Evolutionary conservation across 1,140 invertebrate genomes (phyloP).

Genomic region (Drosophila arizonae): DNA sequence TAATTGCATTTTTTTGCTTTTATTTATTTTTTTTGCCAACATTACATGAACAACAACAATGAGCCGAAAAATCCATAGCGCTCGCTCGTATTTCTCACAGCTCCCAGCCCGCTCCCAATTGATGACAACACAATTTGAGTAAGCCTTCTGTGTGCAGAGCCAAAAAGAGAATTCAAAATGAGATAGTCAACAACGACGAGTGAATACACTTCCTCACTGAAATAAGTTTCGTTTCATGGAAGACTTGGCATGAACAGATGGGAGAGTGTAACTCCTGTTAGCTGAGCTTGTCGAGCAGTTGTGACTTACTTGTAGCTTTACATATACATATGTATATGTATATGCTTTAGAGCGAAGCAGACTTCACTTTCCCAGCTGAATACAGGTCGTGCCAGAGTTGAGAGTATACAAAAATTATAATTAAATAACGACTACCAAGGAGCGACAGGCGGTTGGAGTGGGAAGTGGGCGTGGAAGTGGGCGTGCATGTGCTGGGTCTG

Average conservation of each 20-base stretch:
- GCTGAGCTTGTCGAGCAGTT: not conserved
- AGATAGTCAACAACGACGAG: slow-evolving; percentile 13
- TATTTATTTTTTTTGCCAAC: not conserved
- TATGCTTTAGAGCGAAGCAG: too few relatives aligned
- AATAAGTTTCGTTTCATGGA: too few relatives aligned
- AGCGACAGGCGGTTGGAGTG: not conserved
- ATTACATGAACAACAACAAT: slow-evolving; percentile 18
- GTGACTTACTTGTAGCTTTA: not conserved
- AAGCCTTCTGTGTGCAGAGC: not conserved
- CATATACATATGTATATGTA: too few relatives aligned
- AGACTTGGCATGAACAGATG: too few relatives aligned
- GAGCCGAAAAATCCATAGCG: slow-evolving; percentile 1
- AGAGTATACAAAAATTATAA: slow-evolving; percentile 54
- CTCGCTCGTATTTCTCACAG: not conserved
- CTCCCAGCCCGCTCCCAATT: not conserved
- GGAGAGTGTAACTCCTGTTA: too few relatives aligned
- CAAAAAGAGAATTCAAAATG: slow-evolving; percentile 4
- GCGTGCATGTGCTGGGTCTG: too few relatives aligned
- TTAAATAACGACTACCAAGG: slow-evolving; percentile 59
- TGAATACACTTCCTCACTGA: too few relatives aligned
- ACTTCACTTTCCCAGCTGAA: not conserved
- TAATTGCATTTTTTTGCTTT: slow-evolving; percentile 60
- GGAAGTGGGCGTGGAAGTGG: too few relatives aligned
- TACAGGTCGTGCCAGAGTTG: not conserved
- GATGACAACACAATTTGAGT: slow-evolving; percentile 14